Evolutionary conservation across 2,888 invertebrate genomes (phyloP).

Genomic region (Mesorhabditis belari): DNA sequence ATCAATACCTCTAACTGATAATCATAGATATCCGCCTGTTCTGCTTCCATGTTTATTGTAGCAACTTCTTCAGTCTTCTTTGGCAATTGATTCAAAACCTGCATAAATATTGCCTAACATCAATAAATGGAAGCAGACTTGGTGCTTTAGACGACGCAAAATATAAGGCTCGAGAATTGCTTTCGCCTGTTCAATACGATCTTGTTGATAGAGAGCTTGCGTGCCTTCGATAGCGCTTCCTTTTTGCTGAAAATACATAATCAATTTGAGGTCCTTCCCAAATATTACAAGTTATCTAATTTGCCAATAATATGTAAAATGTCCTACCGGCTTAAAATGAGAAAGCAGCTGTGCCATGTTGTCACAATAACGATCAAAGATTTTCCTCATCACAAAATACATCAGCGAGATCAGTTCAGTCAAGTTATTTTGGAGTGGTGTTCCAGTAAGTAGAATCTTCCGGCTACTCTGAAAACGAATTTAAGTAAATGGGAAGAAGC

Average conservation of each 20-base stretch:
- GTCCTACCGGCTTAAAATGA: constrained; percentile 35
- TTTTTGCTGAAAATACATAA: constrained; percentile 14
- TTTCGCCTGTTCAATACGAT: constrained; percentile 84
- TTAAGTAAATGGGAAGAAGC: background rate
- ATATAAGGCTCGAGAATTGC: constrained; percentile 92
- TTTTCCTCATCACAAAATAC: constrained; percentile 87
- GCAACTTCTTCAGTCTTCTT: constrained; percentile 70
- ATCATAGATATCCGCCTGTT: constrained; percentile 70
- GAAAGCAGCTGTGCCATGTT: constrained; percentile 37
- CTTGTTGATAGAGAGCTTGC: constrained; percentile 75
- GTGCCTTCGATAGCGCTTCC: constrained; percentile 55
- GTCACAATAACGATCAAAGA: constrained; percentile 39
- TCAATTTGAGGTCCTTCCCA: no score
- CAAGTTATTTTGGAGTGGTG: constrained; percentile 90
- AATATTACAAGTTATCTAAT: background rate
- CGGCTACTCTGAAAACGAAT: constrained; percentile 66
- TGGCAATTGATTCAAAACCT: constrained; percentile 67
- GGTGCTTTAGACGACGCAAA: constrained; percentile 73
- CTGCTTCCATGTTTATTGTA: constrained; percentile 66
- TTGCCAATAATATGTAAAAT: background rate
- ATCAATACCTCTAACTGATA: constrained; percentile 22
- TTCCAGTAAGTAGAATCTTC: constrained; percentile 83
- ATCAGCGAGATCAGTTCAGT: constrained; percentile 84
- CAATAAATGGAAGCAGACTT: constrained; percentile 8
- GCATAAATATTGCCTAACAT: no score